Evolutionary conservation across 2,113 vertebrate species (phyloP), one percentile per base, ranked within the genome.

Genomic region (Emydocephalus ijimae): DNA sequence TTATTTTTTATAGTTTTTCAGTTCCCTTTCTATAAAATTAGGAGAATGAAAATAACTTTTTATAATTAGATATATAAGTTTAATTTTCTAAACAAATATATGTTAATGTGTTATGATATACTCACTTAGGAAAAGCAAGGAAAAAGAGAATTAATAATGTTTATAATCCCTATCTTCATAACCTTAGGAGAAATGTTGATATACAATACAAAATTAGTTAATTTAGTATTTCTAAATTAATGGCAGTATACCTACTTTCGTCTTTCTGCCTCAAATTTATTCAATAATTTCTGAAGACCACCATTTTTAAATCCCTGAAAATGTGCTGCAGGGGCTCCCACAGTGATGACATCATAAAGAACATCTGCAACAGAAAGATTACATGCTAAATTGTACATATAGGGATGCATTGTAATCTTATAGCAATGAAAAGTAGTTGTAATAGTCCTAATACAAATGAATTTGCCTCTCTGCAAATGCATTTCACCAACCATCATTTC

Each of bases 301-400:
- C 99, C 99, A 20, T 98, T 98, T 96, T 99, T 99, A 97, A 99
- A 99, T 92, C 99, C 99, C 97, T 99, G 99, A 97, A 98, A 98
- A 97, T 99, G 99, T 0, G 99, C 98, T 4, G 99, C 99, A 0
- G 99, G 99, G 52, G 99, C 99, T 94, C 99, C 99, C 20, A 99
- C 98, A 0, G 99, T 99, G 96, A 99, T 97, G 85, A 99, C 98
- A 91, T 99, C 99, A 34, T 99, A 99, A 93, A 98, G 96, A 34
- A 98, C 98, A 97, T 99, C 99, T 99, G 97, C 7, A 96, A 96
- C 5, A 18, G 94, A 85, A 94, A 97, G 0, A 94, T 86, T 50
- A 45, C 56, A 92, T 1, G 10, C 8, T 12, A 23, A 91, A 54
- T 21, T 18, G 69, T 87, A 90, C 12, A 91, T 69, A 39, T 29